Evolutionary conservation across 2,888 invertebrate species (phyloP), one percentile per base, ranked within the genome.

Genomic region (Busseola fusca): DNA sequence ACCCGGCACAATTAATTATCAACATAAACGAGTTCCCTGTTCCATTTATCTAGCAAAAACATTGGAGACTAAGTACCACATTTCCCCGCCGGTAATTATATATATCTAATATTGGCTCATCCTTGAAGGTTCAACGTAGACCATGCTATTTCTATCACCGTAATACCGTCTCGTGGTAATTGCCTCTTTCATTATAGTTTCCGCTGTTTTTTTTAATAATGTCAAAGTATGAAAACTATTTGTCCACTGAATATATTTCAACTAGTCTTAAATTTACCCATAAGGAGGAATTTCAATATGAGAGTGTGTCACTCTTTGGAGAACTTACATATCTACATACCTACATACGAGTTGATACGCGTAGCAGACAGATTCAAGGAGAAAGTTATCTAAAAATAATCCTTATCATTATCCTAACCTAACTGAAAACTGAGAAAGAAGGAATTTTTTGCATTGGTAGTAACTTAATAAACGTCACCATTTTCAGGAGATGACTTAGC

Each of bases 61-160:
- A 76, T 69, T 72, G 68, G 68, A 60, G 68, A 59, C 45, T 34
- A 71, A 7, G 34, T 34, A 34, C 45, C 37, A 64, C 60, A 64
- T 72, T 66, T 75, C 50, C 54, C 72, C 50, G 50, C 52, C 59
- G 59, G 80, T 83, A 80, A 84, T 75, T 72, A 66, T 34, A 73
- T 84, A 69, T 68, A 71, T 78, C 82, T 82, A 86, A 84, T 83
- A 85, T 85, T 86, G 84, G 87, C 85, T 78, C 78, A 84, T 84
- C 90, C 91, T 91, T 90, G 89, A 87, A 59, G 83, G 86, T 86
- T 87, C 86, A 86, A 67, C 67, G 69, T 74, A 72, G 79, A 82
- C 76, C 68, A 71, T 27, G 72, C 64, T 87, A 87, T 87, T 87
- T 87, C 66, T 64, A 77, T 59, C 56, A 40, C 48, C 56, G 62